Percentiles rank a stretch among this genome's conserved stretches.
Conservation (phyloP, 1,140 invertebrate genomes). For the Panagrolaimus sp. region DNA sequence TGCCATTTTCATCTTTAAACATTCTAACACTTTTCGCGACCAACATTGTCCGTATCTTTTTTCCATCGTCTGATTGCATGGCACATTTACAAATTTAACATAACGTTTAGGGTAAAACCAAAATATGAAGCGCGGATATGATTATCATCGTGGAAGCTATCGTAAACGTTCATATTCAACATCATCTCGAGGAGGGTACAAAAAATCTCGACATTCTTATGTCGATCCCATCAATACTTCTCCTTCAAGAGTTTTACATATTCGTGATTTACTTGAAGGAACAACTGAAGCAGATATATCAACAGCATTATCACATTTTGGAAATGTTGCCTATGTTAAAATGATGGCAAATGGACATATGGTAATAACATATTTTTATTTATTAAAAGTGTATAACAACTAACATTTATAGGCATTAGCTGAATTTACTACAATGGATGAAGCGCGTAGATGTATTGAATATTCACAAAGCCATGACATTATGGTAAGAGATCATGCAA, state of each 20-base stretch:
- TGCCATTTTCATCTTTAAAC: no score
- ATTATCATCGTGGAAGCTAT: not conserved
- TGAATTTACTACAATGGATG: constrained; percentile 57
- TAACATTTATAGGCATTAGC: constrained; percentile 28
- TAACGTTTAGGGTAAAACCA: no score
- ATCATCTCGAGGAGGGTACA: not conserved
- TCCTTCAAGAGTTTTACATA: constrained; percentile 39
- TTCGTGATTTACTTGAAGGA: constrained; percentile 34
- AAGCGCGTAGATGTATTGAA: constrained; percentile 58
- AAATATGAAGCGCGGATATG: constrained; percentile 11
- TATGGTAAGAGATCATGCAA: constrained; percentile 58
- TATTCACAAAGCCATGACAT: constrained; percentile 59
- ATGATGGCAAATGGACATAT: constrained; percentile 60
- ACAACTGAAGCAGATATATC: constrained; percentile 51
- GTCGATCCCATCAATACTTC: constrained; percentile 25
- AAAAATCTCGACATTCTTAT: not conserved
- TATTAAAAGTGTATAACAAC: constrained; percentile 56
- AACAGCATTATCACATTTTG: constrained; percentile 45
- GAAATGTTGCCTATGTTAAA: constrained; percentile 59
- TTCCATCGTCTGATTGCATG: no score
- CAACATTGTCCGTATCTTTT: no score
- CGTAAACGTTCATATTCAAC: not conserved
- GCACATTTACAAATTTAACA: no score
- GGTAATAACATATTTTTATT: constrained; percentile 42
- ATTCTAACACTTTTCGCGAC: no score